phyloP scores from a whole-genome alignment of 2,113 vertebrate genomes.

The Phalacrocorax carbo region DNA sequence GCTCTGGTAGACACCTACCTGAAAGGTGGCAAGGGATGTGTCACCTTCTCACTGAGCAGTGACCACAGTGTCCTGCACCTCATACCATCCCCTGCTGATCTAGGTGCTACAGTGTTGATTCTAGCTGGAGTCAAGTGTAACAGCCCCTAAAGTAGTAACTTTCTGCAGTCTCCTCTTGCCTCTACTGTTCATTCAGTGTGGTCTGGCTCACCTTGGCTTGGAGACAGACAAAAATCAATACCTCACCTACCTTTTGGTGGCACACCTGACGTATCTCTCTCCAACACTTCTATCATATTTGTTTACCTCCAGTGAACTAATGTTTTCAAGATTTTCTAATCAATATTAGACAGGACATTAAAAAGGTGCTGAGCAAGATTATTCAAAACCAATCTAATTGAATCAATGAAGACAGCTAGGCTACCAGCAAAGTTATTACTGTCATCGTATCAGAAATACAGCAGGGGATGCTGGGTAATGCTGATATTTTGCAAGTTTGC shows the following conservation, averaged over 20 bases:
- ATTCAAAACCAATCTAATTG: constrained; percentile 2
- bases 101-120: background rate
- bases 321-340: constrained; percentile 38
- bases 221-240: constrained; percentile 24
- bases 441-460: background rate
- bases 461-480: background rate
- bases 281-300: background rate
- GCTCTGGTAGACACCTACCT: background rate
- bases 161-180: background rate
- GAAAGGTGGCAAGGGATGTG: background rate
- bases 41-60: background rate
- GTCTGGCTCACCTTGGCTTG: constrained; percentile 8
- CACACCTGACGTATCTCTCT: background rate
- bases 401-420: constrained; percentile 13
- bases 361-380: constrained; percentile 32
- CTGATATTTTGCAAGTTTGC: background rate
- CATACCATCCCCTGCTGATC: background rate
- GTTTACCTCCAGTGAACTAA: constrained; percentile 21
- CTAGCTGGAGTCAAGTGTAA: background rate
- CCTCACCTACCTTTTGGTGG: background rate
- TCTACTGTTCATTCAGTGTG: background rate
- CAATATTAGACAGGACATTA: constrained; percentile 3
- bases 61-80: background rate
- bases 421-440: background rate
- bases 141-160: background rate